Percentiles rank a stretch among this genome's conserved stretches.
phyloP scores from a whole-genome alignment of 2,113 vertebrate species.

The Asarcornis scutulata region DNA sequence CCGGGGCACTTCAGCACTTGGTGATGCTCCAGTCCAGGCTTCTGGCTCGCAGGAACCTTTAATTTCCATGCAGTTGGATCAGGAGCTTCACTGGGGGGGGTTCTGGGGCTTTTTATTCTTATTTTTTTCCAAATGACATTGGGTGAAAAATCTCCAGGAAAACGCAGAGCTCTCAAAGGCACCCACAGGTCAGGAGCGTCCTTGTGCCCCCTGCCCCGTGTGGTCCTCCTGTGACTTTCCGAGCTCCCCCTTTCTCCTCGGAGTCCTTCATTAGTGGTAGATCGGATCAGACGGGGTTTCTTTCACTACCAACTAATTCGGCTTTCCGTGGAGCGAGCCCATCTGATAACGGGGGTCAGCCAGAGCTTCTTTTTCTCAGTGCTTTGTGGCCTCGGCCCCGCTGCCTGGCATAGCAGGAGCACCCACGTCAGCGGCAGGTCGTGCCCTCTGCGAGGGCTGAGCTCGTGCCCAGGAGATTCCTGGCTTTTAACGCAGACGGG shows the following conservation, averaged over 20 bases:
- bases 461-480: neutral
- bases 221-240: neutral
- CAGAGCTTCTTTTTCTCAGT: neutral
- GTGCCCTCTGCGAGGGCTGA: neutral
- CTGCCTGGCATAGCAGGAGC: neutral
- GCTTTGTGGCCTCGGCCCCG: neutral
- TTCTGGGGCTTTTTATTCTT: neutral
- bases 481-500: rapidly evolving
- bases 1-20: neutral
- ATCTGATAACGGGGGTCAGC: constrained; percentile 43
- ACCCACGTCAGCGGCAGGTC: neutral
- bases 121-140: neutral
- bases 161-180: neutral
- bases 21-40: neutral
- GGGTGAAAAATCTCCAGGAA: neutral
- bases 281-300: constrained; percentile 38
- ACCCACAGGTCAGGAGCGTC: neutral
- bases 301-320: constrained; percentile 57
- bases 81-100: neutral
- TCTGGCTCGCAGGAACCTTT: neutral
- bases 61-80: rapidly evolving
- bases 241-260: neutral
- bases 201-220: rapidly evolving
- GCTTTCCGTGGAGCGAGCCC: constrained; percentile 33
- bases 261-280: constrained; percentile 26